Percentiles rank a stretch among this genome's conserved stretches.
Evolutionary conservation across 1,140 invertebrate species (phyloP).

Genomic region (Leguminivora glycinivorella): DNA sequence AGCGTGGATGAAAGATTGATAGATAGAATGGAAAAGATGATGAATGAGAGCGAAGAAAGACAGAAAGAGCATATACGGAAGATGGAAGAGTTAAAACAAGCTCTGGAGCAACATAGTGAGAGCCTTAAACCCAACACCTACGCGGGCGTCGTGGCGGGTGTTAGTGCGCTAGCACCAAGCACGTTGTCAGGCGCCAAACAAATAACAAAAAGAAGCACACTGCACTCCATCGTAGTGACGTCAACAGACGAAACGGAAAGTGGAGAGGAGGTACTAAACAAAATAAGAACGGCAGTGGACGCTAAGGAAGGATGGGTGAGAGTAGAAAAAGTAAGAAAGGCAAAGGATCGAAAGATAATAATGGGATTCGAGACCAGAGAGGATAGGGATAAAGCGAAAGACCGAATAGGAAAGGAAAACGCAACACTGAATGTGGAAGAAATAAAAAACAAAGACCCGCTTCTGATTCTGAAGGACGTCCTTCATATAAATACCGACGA

Average conservation of each 20-base stretch:
- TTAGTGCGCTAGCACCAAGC: background rate
- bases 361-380: conserved; percentile 24
- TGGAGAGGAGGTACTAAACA: conserved; percentile 31
- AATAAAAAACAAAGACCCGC: conserved; percentile 33
- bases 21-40: too few relatives aligned
- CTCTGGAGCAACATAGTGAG: too few relatives aligned
- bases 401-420: conserved; percentile 3
- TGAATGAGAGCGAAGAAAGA: too few relatives aligned
- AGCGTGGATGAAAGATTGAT: too few relatives aligned
- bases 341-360: conserved; percentile 31
- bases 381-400: conserved; percentile 29
- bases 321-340: conserved; percentile 32
- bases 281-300: background rate
- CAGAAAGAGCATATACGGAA: too few relatives aligned
- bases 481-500: conserved; percentile 31
- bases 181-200: background rate
- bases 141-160: too few relatives aligned
- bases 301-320: conserved; percentile 5
- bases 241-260: conserved; percentile 15
- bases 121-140: too few relatives aligned
- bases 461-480: conserved; percentile 32
- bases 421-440: conserved; percentile 29
- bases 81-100: too few relatives aligned
- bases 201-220: background rate
- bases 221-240: background rate